phyloP scores from a whole-genome alignment of 2,888 invertebrate species.

The Drosophila prolongata region DNA sequence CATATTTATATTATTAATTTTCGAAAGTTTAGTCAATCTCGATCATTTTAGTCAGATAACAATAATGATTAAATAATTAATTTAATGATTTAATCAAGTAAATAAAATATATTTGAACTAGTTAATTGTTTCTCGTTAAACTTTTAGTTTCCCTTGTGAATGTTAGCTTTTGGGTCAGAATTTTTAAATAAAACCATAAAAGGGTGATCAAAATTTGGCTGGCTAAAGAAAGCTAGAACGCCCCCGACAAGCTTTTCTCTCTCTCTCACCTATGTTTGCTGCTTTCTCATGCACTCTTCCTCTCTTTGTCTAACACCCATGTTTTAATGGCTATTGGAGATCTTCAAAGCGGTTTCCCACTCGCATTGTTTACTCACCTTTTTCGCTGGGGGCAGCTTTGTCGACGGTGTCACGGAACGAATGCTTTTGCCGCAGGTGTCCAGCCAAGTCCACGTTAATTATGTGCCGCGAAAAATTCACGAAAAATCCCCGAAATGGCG shows the following conservation, averaged over 20 bases:
- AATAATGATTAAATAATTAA: too few relatives aligned
- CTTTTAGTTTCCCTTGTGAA: neutral
- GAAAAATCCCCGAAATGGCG: conserved; percentile 13
- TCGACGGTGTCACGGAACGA: neutral
- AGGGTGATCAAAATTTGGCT: neutral
- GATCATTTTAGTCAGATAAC: too few relatives aligned
- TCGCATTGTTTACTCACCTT: conserved; percentile 26
- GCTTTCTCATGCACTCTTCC: neutral
- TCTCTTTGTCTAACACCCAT: conserved; percentile 1
- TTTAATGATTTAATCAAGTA: too few relatives aligned
- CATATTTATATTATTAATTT: too few relatives aligned
- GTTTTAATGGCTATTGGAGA: neutral
- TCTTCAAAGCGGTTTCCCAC: neutral
- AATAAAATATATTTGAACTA: too few relatives aligned
- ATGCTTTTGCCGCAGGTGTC: neutral
- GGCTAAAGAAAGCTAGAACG: neutral
- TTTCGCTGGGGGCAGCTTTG: conserved; percentile 3
- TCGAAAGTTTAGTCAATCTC: too few relatives aligned
- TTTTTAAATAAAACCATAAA: too few relatives aligned
- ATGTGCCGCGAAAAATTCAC: conserved; percentile 9
- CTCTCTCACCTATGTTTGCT: neutral
- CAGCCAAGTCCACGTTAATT: conserved; percentile 30
- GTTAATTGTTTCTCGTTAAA: too few relatives aligned
- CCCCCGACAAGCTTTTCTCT: neutral
- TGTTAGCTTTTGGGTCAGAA: neutral